phyloP scores from a whole-genome alignment of 23 tunicate genomes.

The Ciona savignyi region DNA sequence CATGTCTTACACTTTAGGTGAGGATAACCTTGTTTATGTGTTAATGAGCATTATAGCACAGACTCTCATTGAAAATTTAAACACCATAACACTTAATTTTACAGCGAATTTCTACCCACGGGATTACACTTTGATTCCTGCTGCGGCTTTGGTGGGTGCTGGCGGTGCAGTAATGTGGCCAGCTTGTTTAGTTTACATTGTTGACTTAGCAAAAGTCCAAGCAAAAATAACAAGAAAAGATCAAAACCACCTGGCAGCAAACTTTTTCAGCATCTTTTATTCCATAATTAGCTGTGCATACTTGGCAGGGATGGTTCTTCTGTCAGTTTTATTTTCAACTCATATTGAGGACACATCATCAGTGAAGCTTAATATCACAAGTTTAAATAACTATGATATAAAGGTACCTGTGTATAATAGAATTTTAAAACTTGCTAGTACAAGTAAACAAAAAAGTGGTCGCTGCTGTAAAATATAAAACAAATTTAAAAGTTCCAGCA shows the following conservation, averaged over 20 bases:
- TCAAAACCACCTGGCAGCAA: not conserved
- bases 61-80: too few species aligned
- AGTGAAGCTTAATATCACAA: too few species aligned
- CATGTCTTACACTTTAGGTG: not conserved
- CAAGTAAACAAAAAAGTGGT: too few species aligned
- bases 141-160: not conserved
- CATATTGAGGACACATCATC: too few species aligned
- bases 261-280: not conserved
- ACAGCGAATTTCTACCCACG: constrained; percentile 7
- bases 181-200: not conserved
- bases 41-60: too few species aligned
- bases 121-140: constrained; percentile 1
- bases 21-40: too few species aligned
- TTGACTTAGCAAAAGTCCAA: not conserved
- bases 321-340: not conserved
- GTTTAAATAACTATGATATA: too few species aligned
- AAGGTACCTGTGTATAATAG: too few species aligned
- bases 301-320: not conserved
- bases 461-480: too few species aligned
- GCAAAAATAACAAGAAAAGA: not conserved
- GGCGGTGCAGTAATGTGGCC: constrained; percentile 6
- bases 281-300: not conserved
- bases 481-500: too few species aligned
- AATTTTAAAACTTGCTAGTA: too few species aligned
- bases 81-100: too few species aligned